A percentile compares a stretch with the other conserved stretches of the same genome.
Evolutionary conservation across 2,113 vertebrate genomes (phyloP).

Genomic region (Ophiodon elongatus): DNA sequence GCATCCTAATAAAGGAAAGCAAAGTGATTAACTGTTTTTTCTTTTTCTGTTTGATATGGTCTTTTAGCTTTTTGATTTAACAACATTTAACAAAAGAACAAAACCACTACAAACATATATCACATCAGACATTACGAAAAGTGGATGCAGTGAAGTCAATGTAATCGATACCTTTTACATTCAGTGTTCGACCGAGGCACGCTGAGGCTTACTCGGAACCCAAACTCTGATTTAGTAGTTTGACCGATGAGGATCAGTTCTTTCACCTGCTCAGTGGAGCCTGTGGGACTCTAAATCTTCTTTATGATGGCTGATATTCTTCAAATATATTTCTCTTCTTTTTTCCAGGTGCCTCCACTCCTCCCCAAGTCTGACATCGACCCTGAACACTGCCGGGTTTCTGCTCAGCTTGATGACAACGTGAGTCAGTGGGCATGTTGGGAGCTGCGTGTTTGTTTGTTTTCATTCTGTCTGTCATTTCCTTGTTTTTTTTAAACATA

Average conservation of each 20-base stretch:
- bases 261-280: neutral
- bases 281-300: neutral
- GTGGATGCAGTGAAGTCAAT: neutral
- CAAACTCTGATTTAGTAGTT: neutral
- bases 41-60: neutral
- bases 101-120: neutral
- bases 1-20: neutral
- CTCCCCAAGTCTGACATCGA: constrained; percentile 94
- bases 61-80: neutral
- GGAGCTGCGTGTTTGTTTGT: neutral
- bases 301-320: neutral
- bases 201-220: neutral
- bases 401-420: constrained; percentile 97
- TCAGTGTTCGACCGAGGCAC: neutral
- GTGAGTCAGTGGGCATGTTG: constrained; percentile 84
- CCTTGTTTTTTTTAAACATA: neutral
- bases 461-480: neutral
- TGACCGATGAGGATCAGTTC: neutral
- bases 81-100: neutral
- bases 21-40: neutral
- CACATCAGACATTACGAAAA: neutral
- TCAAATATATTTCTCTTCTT: neutral
- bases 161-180: neutral
- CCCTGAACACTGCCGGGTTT: constrained; percentile 94
- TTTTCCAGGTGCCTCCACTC: constrained; percentile 91